These are phyloP conservation scores for Zaprionus lachaisei DNA, from an alignment of 1,140 invertebrate species.

Conservation along the genomic window DNA sequence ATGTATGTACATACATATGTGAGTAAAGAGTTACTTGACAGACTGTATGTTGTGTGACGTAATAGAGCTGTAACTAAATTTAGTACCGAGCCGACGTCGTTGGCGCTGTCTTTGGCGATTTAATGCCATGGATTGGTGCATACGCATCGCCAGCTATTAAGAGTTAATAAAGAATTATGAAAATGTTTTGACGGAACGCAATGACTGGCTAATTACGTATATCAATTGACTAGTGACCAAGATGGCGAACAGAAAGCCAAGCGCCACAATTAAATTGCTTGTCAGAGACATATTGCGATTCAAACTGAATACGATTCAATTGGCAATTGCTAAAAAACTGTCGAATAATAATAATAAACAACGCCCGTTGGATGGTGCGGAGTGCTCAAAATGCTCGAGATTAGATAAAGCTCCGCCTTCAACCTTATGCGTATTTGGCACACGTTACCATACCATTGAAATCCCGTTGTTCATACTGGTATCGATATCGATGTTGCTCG, in stretches of 20 bases:
- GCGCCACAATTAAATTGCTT: constrained; percentile 46
- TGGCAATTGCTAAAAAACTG: constrained; percentile 31
- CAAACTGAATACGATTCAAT: constrained; percentile 21
- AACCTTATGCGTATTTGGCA: constrained; percentile 52
- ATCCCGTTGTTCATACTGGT: constrained; percentile 20
- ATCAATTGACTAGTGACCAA: constrained; percentile 52
- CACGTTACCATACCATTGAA: constrained; percentile 70
- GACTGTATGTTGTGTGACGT: neutral
- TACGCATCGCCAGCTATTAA: constrained; percentile 67
- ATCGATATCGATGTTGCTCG: constrained; percentile 19
- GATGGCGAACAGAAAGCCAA: constrained; percentile 63
- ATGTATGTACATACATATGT: neutral
- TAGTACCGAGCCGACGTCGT: constrained; percentile 25
- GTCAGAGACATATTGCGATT: constrained; percentile 59
- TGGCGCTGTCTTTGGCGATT: constrained; percentile 45
- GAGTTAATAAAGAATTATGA: constrained; percentile 44
- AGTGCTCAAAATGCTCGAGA: constrained; percentile 36
- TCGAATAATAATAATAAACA: constrained; percentile 16
- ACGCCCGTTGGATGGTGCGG: constrained; percentile 15
- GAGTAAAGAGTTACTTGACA: too few species aligned
- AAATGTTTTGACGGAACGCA: neutral
- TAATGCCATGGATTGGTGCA: constrained; percentile 50
- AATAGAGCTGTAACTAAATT: neutral
- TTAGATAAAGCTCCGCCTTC: constrained; percentile 59
- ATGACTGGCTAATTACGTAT: constrained; percentile 54